Evolutionary conservation across 2,888 invertebrate genomes (phyloP).

Genomic region (Eristalinus sepulchralis): DNA sequence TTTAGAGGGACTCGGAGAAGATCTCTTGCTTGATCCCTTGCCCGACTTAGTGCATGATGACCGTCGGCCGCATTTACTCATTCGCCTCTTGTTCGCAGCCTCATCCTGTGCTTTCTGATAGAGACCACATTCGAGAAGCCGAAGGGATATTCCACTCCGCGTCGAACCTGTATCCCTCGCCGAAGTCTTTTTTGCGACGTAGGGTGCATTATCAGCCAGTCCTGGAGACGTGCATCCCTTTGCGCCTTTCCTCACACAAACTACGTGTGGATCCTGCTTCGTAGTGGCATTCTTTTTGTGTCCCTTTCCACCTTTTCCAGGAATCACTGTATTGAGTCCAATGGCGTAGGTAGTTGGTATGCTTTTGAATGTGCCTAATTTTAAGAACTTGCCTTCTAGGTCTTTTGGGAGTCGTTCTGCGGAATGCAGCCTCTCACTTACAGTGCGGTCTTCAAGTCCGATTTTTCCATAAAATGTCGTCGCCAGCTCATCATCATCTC

Average conservation of each 20-base stretch:
- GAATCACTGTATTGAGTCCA: not conserved
- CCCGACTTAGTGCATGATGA: not conserved
- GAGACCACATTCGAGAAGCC: slow-evolving; percentile 16
- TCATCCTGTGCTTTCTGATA: slow-evolving; percentile 16
- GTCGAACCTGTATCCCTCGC: not conserved
- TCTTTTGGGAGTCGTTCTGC: not conserved
- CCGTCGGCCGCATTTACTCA: not conserved
- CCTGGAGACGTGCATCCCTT: slow-evolving; percentile 72
- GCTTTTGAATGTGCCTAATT: not conserved
- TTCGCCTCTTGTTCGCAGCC: not conserved
- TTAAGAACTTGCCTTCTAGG: not conserved
- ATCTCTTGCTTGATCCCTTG: not conserved
- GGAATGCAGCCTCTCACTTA: not conserved
- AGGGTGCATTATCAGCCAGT: slow-evolving; percentile 42
- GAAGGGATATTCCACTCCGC: not conserved
- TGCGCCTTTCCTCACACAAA: slow-evolving; percentile 60
- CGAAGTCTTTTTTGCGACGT: not conserved
- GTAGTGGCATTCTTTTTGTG: not conserved
- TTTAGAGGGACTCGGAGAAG: no score
- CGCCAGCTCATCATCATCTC: not conserved
- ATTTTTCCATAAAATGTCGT: no score
- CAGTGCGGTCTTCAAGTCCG: no score
- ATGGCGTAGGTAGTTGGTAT: not conserved
- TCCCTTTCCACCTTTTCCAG: not conserved
- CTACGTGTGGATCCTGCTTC: slow-evolving; percentile 49